Evolutionary conservation across 2,888 invertebrate genomes (phyloP).

Genomic region (Nomada ruficornis): DNA sequence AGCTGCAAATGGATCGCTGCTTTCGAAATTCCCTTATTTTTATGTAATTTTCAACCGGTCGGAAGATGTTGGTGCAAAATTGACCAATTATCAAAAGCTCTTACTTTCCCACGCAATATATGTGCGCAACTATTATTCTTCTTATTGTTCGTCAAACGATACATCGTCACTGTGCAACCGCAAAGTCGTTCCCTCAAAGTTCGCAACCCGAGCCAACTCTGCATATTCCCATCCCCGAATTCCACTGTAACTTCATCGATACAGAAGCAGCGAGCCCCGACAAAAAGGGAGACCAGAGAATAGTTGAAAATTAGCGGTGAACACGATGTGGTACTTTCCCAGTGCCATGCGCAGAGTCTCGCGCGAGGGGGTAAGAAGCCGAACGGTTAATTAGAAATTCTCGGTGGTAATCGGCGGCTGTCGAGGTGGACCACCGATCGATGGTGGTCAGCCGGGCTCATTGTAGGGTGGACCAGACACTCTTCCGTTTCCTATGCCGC

Average conservation of each 20-base stretch:
- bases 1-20: background rate
- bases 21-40: background rate
- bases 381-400: slow-evolving; percentile 71
- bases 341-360: slow-evolving; percentile 32
- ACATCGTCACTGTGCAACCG: slow-evolving; percentile 2
- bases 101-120: background rate
- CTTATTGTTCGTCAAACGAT: background rate
- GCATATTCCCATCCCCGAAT: background rate
- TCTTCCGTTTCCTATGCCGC: slow-evolving; percentile 23
- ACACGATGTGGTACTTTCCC: slow-evolving; percentile 53
- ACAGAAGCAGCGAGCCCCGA: background rate
- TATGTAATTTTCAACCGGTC: background rate
- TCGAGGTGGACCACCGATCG: slow-evolving; percentile 63
- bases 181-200: slow-evolving; percentile 10
- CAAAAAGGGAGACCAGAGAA: background rate
- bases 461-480: slow-evolving; percentile 41
- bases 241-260: background rate
- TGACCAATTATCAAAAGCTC: background rate
- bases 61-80: background rate
- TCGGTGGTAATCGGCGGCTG: slow-evolving; percentile 65
- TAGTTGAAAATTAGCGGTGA: slow-evolving; percentile 59
- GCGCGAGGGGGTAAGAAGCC: slow-evolving; percentile 50
- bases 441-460: slow-evolving; percentile 62
- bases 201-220: background rate
- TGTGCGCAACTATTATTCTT: background rate